Evolutionary conservation across 2,113 vertebrate genomes (phyloP).

Genomic region (Taxidea taxus): DNA sequence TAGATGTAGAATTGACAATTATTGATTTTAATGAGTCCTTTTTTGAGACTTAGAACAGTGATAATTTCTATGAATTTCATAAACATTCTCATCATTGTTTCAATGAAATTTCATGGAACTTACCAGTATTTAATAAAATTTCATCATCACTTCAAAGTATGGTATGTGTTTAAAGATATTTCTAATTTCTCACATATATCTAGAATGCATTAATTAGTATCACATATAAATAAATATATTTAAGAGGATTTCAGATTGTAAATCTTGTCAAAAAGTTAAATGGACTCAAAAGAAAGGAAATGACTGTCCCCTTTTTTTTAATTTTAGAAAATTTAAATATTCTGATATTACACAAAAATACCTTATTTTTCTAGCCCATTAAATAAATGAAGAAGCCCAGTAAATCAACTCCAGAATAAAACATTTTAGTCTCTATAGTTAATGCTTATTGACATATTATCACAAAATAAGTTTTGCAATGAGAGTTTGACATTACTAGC

Average conservation of each 20-base stretch:
- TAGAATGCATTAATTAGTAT: background rate
- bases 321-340: constrained; percentile 17
- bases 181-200: background rate
- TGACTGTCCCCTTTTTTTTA: background rate
- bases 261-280: background rate
- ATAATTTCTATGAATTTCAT: background rate
- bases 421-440: background rate
- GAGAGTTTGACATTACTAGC: background rate
- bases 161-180: background rate
- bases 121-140: constrained; percentile 2
- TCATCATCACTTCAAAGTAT: background rate
- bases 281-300: background rate
- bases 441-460: background rate
- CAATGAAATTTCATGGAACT: background rate
- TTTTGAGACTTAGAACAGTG: background rate
- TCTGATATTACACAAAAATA: background rate
- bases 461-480: background rate
- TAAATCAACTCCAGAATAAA: constrained; percentile 3
- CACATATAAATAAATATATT: constrained; percentile 5
- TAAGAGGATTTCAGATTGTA: background rate
- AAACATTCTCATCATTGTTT: background rate
- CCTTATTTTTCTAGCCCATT: background rate
- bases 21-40: background rate
- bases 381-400: constrained; percentile 24
- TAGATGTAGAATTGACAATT: background rate